phyloP scores from a whole-genome alignment of 2,797 vertebrate species.

The Heterohyrax brucei region DNA sequence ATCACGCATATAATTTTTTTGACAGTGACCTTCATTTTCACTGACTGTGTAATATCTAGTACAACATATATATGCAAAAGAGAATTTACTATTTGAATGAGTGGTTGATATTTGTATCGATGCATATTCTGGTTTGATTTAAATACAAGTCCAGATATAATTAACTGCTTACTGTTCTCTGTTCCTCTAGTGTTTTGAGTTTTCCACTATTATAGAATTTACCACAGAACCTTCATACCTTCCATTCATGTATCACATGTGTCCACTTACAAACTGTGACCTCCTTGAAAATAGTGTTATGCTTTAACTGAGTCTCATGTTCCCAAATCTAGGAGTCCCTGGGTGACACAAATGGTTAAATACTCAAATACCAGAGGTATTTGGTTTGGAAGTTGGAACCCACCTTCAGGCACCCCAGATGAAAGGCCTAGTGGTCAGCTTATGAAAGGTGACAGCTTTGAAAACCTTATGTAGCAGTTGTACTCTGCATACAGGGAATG shows the following conservation, averaged over 20 bases:
- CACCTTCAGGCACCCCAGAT: background rate
- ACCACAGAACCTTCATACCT: background rate
- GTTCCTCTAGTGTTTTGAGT: background rate
- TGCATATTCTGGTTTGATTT: conserved; percentile 3
- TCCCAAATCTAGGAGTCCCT: background rate
- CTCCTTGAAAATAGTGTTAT: background rate
- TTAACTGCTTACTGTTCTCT: background rate
- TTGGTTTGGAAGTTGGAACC: background rate
- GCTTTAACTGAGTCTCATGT: background rate
- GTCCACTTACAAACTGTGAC: background rate
- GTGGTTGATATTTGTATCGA: conserved; percentile 1
- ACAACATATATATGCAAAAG: background rate
- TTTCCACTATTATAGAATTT: background rate
- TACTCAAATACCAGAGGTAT: background rate
- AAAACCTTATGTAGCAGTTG: background rate
- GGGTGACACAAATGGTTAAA: background rate
- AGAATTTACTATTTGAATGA: conserved; percentile 26
- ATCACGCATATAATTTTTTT: background rate
- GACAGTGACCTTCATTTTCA: background rate
- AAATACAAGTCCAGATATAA: conserved; percentile 31
- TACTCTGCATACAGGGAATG: background rate
- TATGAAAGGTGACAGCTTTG: background rate
- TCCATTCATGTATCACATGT: background rate
- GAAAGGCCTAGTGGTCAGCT: background rate
- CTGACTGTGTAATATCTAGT: background rate